Percentiles rank a stretch among this genome's conserved stretches.
phyloP scores from a whole-genome alignment of 2,797 vertebrate species.

The Bryconaethiops microstoma region DNA sequence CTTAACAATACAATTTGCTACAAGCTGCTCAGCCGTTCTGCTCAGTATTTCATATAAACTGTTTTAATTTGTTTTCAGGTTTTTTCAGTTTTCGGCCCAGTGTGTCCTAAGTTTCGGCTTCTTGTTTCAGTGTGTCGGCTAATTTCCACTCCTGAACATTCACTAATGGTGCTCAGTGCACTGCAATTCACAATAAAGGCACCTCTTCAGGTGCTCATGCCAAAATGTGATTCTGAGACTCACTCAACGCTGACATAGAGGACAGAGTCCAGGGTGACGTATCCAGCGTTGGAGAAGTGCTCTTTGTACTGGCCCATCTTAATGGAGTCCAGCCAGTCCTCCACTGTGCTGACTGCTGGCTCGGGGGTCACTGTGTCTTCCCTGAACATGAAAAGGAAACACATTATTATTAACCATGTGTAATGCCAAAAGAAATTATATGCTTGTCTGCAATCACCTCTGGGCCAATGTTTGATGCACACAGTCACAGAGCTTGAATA shows the following conservation, averaged over 20 bases:
- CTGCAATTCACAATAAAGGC: constrained; percentile 6
- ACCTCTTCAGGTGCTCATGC: not conserved
- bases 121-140: not conserved
- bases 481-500: not conserved
- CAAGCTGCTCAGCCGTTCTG: too few species aligned
- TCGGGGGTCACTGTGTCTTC: constrained; percentile 56
- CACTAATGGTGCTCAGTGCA: not conserved
- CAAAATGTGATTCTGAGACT: not conserved
- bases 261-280: constrained; percentile 82
- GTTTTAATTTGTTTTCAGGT: too few species aligned
- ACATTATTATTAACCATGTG: not conserved
- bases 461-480: not conserved
- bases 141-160: not conserved
- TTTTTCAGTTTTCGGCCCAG: too few species aligned
- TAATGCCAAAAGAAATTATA: not conserved
- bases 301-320: constrained; percentile 90
- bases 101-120: too few species aligned
- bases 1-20: too few species aligned
- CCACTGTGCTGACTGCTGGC: constrained; percentile 76
- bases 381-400: constrained; percentile 39
- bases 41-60: too few species aligned
- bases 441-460: not conserved
- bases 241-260: constrained; percentile 55
- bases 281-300: constrained; percentile 85
- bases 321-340: constrained; percentile 88